phyloP scores from a whole-genome alignment of 35 echinoderm and acorn worm genomes.

The Eucidaris tribuloides region DNA sequence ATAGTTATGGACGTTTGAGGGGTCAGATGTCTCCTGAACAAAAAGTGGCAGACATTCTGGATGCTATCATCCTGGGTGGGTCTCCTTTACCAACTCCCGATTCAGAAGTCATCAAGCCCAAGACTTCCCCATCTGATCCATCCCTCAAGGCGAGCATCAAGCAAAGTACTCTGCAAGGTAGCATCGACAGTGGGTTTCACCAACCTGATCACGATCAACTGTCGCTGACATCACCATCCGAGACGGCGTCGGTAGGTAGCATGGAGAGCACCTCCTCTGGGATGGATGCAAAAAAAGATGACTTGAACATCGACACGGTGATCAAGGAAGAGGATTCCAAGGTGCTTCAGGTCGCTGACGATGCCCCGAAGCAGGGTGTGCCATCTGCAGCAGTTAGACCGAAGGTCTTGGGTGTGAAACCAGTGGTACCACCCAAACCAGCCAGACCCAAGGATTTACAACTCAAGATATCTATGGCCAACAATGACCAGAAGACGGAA shows the following conservation, averaged over 20 bases:
- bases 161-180: conserved; percentile 19
- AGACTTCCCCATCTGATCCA: not conserved
- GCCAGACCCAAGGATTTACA: conserved; percentile 18
- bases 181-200: conserved; percentile 54
- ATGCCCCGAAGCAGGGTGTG: not conserved
- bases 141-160: conserved; percentile 8
- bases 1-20: not conserved
- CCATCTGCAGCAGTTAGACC: conserved; percentile 15
- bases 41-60: not conserved
- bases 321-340: not conserved
- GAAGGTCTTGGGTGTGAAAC: not conserved
- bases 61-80: not conserved
- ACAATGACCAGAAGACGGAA: not conserved
- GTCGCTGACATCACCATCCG: conserved; percentile 6
- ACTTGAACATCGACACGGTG: not conserved
- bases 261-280: not conserved
- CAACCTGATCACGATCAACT: conserved; percentile 31
- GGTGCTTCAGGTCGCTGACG: too few relatives aligned
- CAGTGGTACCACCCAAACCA: conserved; percentile 49
- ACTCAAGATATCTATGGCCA: conserved; percentile 2
- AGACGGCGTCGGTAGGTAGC: not conserved
- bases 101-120: not conserved
- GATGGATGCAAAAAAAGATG: not conserved
- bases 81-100: too few relatives aligned
- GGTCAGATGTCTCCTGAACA: not conserved